A percentile compares a stretch with the other conserved stretches of the same genome.
Conservation (phyloP, 2,888 invertebrate genomes). For the Unio pictorum region DNA sequence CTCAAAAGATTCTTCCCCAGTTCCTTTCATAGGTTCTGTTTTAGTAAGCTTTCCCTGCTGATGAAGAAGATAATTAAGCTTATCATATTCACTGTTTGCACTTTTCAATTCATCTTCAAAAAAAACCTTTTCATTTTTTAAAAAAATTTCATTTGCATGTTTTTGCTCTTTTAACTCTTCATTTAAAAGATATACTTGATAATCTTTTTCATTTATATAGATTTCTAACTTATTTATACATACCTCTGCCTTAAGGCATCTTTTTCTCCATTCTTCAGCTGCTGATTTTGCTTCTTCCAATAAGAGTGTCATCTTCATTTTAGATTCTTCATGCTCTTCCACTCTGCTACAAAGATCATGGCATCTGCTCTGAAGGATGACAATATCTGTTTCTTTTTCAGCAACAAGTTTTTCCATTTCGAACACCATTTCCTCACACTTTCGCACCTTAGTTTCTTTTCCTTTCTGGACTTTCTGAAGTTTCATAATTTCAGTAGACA, state of each 20-base stretch:
- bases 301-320: background rate
- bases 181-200: no score
- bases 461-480: constrained; percentile 30
- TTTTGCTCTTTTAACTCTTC: no score
- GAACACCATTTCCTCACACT: constrained; percentile 4
- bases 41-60: background rate
- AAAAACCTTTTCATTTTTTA: background rate
- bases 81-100: constrained; percentile 30
- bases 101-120: constrained; percentile 37
- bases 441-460: constrained; percentile 18
- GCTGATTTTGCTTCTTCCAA: background rate
- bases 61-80: constrained; percentile 9
- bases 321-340: constrained; percentile 1
- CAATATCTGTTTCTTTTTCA: constrained; percentile 7
- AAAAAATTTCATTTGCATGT: background rate
- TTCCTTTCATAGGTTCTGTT: background rate
- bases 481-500: constrained; percentile 19
- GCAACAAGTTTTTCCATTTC: constrained; percentile 9
- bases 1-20: background rate
- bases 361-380: background rate
- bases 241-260: no score
- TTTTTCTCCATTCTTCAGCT: no score
- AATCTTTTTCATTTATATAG: no score
- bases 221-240: no score
- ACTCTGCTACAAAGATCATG: background rate